Conservation (phyloP, 2,113 vertebrate species). For the Aythya baeri region DNA sequence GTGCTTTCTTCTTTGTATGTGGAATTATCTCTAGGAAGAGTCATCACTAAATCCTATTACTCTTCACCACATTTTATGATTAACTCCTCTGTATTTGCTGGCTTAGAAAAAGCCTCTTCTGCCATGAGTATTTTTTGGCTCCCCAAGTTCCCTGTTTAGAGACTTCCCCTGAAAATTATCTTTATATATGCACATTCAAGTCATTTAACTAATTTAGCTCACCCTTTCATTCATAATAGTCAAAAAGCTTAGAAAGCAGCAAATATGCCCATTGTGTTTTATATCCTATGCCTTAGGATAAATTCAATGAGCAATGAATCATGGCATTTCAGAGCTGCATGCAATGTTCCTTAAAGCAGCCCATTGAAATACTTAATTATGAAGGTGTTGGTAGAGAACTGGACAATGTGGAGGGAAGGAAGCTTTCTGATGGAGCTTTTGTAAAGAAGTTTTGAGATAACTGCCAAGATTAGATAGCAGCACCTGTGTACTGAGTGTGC, state of each 20-base stretch:
- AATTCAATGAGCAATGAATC: background rate
- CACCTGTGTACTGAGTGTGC: background rate
- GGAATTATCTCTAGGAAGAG: background rate
- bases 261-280: background rate
- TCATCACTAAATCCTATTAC: background rate
- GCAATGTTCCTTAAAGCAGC: background rate
- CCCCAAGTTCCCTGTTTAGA: background rate
- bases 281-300: background rate
- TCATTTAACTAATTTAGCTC: background rate
- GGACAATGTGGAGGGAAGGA: background rate
- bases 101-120: background rate
- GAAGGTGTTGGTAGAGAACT: background rate
- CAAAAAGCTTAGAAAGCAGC: background rate
- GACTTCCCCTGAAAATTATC: background rate
- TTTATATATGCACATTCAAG: background rate
- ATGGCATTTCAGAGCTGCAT: background rate
- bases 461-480: background rate
- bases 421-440: background rate
- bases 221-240: background rate
- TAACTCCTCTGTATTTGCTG: background rate
- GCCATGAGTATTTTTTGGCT: background rate
- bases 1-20: background rate
- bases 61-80: background rate
- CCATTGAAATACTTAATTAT: background rate
- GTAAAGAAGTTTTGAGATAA: background rate